phyloP scores from a whole-genome alignment of 2,113 vertebrate species.

The Ictalurus furcatus region DNA sequence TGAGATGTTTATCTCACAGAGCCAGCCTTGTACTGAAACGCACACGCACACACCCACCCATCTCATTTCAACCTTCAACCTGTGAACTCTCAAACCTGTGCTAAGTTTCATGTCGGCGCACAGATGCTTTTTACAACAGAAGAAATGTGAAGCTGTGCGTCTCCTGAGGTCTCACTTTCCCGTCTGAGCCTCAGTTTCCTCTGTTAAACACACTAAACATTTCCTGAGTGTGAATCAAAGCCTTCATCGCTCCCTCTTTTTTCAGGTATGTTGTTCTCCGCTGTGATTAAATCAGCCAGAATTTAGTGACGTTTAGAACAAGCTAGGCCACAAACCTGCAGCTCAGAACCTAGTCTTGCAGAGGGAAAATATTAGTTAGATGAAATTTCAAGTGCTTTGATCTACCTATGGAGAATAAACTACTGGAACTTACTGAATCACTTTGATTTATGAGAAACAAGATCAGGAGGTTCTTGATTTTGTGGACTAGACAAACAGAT shows the following conservation, averaged over 20 bases:
- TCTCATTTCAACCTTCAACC: slow-evolving; percentile 28
- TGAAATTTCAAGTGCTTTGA: neutral
- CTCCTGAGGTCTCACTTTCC: slow-evolving; percentile 20
- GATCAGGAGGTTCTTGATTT: neutral
- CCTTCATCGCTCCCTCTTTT: neutral
- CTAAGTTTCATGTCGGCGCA: neutral
- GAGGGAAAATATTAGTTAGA: neutral
- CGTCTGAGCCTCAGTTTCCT: slow-evolving; percentile 18
- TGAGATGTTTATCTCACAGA: slow-evolving; percentile 28
- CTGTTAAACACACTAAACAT: slow-evolving; percentile 33
- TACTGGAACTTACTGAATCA: neutral
- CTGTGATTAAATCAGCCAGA: slow-evolving; percentile 1
- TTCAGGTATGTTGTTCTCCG: slow-evolving; percentile 17
- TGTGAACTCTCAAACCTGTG: slow-evolving; percentile 32
- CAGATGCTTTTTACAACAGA: slow-evolving; percentile 30
- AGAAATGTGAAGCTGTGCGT: slow-evolving; percentile 12
- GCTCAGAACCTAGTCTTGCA: neutral
- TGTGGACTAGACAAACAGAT: neutral
- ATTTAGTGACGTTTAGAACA: neutral
- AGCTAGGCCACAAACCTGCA: neutral
- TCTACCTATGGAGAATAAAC: neutral
- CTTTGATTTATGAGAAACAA: neutral
- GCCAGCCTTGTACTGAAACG: slow-evolving; percentile 4
- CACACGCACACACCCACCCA: slow-evolving; percentile 4
- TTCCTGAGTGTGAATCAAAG: slow-evolving; percentile 35